These are phyloP conservation scores for Scleropages formosus DNA, from an alignment of 2,797 vertebrate species.

Conservation along the genomic window DNA sequence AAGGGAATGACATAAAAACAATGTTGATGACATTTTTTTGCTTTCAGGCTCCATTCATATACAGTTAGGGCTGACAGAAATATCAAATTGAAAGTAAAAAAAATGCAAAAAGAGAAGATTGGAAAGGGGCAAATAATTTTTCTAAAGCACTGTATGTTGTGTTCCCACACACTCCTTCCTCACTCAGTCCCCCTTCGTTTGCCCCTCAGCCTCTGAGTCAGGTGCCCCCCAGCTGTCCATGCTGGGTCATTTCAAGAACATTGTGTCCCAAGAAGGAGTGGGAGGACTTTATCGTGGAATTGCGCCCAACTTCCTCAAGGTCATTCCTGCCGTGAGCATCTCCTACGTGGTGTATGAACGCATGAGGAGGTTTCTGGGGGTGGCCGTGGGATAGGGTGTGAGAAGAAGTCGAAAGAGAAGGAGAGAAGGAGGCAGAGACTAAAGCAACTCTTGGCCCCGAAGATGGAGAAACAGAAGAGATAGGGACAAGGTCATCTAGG, in stretches of 20 bases:
- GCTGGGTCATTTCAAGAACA: slow-evolving; percentile 78
- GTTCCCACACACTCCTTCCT: background rate
- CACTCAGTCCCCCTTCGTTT: background rate
- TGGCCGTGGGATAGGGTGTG: slow-evolving; percentile 39
- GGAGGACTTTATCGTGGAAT: slow-evolving; percentile 91
- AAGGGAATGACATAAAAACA: too few relatives aligned
- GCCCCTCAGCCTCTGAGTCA: slow-evolving; percentile 74
- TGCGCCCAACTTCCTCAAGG: slow-evolving; percentile 96
- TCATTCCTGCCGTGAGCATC: slow-evolving; percentile 94
- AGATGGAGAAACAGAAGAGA: background rate
- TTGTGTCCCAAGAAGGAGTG: slow-evolving; percentile 84
- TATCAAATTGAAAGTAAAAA: background rate
- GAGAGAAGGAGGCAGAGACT: slow-evolving; percentile 49
- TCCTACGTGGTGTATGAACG: slow-evolving; percentile 96
- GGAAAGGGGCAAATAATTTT: background rate
- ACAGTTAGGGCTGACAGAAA: too few relatives aligned
- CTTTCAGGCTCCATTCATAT: too few relatives aligned
- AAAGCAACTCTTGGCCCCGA: slow-evolving; percentile 33
- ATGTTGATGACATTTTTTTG: too few relatives aligned
- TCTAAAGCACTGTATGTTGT: background rate
- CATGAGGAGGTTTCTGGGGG: slow-evolving; percentile 84
- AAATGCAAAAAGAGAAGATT: background rate
- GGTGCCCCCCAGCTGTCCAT: slow-evolving; percentile 81
- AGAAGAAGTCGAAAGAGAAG: background rate
- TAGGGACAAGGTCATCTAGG: too few relatives aligned